Evolutionary conservation across 2,113 vertebrate species (phyloP), one percentile per base, ranked within the genome.

Genomic region (Copsychus sechellarum): DNA sequence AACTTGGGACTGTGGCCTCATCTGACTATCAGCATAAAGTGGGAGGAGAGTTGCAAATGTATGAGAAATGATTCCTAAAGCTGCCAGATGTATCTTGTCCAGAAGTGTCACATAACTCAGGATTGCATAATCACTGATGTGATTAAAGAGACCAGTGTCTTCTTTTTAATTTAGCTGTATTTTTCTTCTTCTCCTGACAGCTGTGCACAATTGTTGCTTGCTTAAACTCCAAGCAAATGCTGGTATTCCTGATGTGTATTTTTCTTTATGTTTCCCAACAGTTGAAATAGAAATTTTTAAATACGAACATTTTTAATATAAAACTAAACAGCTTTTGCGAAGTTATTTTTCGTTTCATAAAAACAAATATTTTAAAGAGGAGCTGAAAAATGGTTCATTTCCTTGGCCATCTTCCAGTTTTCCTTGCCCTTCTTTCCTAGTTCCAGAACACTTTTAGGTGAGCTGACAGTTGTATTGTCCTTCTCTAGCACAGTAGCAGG

Each of bases 121-220:
- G 97, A 97, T 95, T 98, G 91, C 95, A 87, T 95, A 96, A 97
- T 96, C 96, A 84, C 90, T 38, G 25, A 61, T 92, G 9, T 97
- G 97, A 98, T 98, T 98, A 97, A 97, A 98, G 97, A 95, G 67
- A 95, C 78, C 36, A 54, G 5, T 48, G 90, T 86, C 93, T 97
- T 94, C 70, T 90, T 96, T 98, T 97, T 97, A 88, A 97, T 98
- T 97, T 88, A 56, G 29, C 91, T 96, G 92, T 97, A 97, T 98
- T 98, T 98, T 98, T 97, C 93, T 81, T 97, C 97, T 57, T 80
- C 47, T 95, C 88, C 80, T 97, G 97, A 97, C 98, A 98, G 98
- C 98, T 98, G 98, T 93, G 60, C 93, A 92, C 98, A 98, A 96
- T 91, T 98, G 98, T 96, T 92, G 90, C 95, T 97, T 89, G 60